These are phyloP conservation scores for Habroteleia sp. DNA, from an alignment of 2,888 invertebrate genomes.

Conservation along the genomic window DNA sequence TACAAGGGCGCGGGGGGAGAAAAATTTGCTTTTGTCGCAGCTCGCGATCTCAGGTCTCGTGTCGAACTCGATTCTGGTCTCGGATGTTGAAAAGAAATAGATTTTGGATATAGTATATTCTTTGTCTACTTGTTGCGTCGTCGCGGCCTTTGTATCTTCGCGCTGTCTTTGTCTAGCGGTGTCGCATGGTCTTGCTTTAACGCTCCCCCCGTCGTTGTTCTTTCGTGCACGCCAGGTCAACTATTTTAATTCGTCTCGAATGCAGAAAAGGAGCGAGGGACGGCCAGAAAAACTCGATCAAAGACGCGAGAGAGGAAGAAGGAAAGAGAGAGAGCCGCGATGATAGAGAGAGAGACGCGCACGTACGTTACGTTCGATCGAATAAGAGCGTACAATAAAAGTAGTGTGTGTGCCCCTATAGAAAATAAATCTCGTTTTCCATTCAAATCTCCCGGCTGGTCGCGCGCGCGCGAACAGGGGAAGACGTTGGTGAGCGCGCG, in stretches of 20 bases:
- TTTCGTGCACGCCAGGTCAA: conserved; percentile 49
- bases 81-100: conserved; percentile 64
- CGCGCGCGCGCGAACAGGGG: conserved; percentile 40
- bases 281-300: conserved; percentile 65
- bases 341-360: conserved; percentile 35
- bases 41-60: conserved; percentile 54
- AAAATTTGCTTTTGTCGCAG: conserved; percentile 58
- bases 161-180: conserved; percentile 5
- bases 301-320: conserved; percentile 30
- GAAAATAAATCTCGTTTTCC: conserved; percentile 79
- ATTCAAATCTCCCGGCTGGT: conserved; percentile 70
- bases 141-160: conserved; percentile 35
- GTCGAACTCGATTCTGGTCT: conserved; percentile 62
- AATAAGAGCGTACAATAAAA: conserved; percentile 75
- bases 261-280: conserved; percentile 47
- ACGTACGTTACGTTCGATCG: conserved; percentile 72
- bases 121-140: conserved; percentile 57
- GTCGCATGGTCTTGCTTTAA: conserved; percentile 9
- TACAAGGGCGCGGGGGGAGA: conserved; percentile 45
- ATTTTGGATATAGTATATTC: conserved; percentile 65
- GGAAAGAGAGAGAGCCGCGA: conserved; percentile 8
- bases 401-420: conserved; percentile 69
- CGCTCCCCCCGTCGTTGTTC: conserved; percentile 13
- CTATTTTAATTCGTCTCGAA: conserved; percentile 67
- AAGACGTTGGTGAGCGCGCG: conserved; percentile 49